phyloP scores from a whole-genome alignment of 2,797 vertebrate genomes.

The Hydrophis major region DNA sequence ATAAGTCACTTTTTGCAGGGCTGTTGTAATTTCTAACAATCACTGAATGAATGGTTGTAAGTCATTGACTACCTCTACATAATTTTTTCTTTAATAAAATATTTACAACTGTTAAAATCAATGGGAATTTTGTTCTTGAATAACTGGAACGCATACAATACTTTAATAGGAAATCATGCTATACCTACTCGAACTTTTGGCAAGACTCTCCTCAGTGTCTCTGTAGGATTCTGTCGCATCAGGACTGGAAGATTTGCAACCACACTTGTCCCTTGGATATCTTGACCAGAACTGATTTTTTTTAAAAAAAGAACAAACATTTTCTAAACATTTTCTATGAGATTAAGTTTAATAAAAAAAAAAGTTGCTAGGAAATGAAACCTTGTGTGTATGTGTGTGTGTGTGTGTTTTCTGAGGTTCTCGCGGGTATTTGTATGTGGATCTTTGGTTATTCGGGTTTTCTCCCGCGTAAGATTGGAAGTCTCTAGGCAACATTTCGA shows the following conservation, averaged over 20 bases:
- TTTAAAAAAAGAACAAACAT: constrained; percentile 57
- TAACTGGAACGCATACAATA: not conserved
- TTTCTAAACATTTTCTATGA: constrained; percentile 46
- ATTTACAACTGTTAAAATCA: not conserved
- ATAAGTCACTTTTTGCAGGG: not conserved
- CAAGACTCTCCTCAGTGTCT: constrained; percentile 90
- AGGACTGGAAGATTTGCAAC: constrained; percentile 89
- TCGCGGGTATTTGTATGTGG: no score
- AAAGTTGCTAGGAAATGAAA: not conserved
- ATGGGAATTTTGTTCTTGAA: not conserved
- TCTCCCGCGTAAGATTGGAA: no score
- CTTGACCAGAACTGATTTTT: constrained; percentile 84
- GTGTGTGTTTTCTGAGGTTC: no score
- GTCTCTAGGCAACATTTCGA: no score
- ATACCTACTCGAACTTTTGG: constrained; percentile 91
- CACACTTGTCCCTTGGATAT: constrained; percentile 89
- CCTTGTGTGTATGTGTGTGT: not conserved
- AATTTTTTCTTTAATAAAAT: not conserved
- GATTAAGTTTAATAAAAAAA: not conserved
- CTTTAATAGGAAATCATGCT: constrained; percentile 33
- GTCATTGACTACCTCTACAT: not conserved
- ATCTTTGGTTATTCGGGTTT: no score
- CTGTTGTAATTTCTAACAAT: not conserved
- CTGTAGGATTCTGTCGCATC: constrained; percentile 90
- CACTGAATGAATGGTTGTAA: not conserved